Percentiles rank a stretch among this genome's conserved stretches.
Evolutionary conservation across 1,140 invertebrate species (phyloP).

Genomic region (Drosophila rufa): DNA sequence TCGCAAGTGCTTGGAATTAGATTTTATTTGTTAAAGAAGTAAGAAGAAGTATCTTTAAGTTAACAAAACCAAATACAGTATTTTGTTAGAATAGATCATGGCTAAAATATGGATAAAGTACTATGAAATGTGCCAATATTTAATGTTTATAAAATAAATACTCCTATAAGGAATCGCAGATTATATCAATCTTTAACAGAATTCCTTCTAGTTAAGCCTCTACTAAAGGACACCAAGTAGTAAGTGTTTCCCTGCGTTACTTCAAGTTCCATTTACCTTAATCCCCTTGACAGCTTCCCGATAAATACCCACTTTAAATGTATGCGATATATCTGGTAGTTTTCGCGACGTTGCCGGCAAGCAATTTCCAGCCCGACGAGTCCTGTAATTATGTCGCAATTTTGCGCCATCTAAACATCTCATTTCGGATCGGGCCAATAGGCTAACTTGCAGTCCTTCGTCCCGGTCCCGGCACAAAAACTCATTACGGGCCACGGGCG

Average conservation of each 20-base stretch:
- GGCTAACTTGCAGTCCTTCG: slow-evolving; percentile 54
- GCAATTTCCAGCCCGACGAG: slow-evolving; percentile 31
- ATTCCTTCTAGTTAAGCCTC: too few species aligned
- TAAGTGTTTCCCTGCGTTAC: too few species aligned
- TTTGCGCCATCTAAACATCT: slow-evolving; percentile 36
- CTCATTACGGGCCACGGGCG: slow-evolving; percentile 51
- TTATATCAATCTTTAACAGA: too few species aligned
- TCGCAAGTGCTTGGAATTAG: not conserved
- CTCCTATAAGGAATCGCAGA: too few species aligned
- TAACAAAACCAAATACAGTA: too few species aligned
- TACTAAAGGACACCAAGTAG: too few species aligned
- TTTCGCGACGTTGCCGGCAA: not conserved
- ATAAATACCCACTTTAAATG: slow-evolving; percentile 27
- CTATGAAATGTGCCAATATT: too few species aligned
- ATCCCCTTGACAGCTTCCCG: not conserved
- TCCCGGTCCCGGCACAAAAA: slow-evolving; percentile 53
- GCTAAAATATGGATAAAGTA: too few species aligned
- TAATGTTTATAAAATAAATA: too few species aligned
- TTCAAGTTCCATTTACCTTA: not conserved
- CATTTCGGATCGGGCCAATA: slow-evolving; percentile 46
- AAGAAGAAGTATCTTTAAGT: too few species aligned
- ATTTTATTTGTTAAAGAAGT: not conserved
- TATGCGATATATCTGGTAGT: slow-evolving; percentile 17
- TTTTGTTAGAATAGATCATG: too few species aligned
- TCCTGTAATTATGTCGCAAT: slow-evolving; percentile 44